Base-by-base conservation (phyloP, 1,140 invertebrate genomes). In the Diplogasteroides magnus region DNA sequence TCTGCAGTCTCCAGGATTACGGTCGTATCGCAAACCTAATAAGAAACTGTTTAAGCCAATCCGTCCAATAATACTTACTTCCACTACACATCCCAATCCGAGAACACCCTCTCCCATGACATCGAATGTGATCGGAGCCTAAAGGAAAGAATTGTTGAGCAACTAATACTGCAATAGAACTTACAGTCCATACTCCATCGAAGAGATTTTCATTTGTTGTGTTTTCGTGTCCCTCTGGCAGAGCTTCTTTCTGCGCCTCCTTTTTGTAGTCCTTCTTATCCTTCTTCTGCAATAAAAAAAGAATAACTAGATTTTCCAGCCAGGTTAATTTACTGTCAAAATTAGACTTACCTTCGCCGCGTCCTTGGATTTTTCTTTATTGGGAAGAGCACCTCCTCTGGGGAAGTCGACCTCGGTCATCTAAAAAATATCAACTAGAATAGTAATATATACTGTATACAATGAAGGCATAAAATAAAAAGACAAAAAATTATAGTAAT, bases 81-180 rank as follows among this genome's bases (percentile, higher is more conserved):
- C 69, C 58, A 63, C 71, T 14, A 79, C 80, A 26, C 68, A 31
- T 56, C 71, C 77, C 19, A 81, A 61, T 25, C 79, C 77, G n/a
- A 68, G 58, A 25, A 82, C 64, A 25, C 73, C 78, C 56, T 68
- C 71, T 6, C 63, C 55, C 19, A 82, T 63, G 3, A 76, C 37
- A n/a, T 79, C 77, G 1, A 27, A 6, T 23, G 67, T 71, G 0
- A 79, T 23, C 29, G 62, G 55, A 31, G 80, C 74, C 11, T 69
- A 56, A 55, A 77, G 79, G 26, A 79, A 74, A n/a, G 59, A 32
- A n/a, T 74, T 66, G 55, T 75, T 66, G 32, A 66, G 48, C 3
- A 15, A 26, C n/a, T 2, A 61, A 6, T 11, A 23, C 31, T 6
- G 15, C 2, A 66, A n/a, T 66, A n/a, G 6, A 61, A 58, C n/a